These are phyloP conservation scores for Genyomyrus donnyi DNA, from an alignment of 2,113 vertebrate species.

Conservation along the genomic window DNA sequence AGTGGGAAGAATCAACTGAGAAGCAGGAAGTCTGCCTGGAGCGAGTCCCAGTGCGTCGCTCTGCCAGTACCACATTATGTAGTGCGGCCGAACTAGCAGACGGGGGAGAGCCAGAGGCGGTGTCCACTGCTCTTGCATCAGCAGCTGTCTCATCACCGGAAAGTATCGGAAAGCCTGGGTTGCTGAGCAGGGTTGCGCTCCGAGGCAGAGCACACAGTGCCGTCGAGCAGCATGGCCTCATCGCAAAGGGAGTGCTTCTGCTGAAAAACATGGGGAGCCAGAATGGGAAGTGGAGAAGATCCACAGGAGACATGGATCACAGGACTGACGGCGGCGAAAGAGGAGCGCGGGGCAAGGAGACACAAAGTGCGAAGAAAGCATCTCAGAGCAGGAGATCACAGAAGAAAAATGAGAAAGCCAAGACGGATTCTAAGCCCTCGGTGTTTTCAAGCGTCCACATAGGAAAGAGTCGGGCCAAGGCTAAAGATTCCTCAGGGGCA, in stretches of 20 bases:
- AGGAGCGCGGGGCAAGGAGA: slow-evolving; percentile 64
- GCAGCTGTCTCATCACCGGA: slow-evolving; percentile 41
- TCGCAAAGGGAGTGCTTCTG: slow-evolving; percentile 54
- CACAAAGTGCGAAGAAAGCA: slow-evolving; percentile 69
- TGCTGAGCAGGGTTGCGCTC: slow-evolving; percentile 36
- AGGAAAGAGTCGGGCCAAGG: slow-evolving; percentile 73
- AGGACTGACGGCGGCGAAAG: slow-evolving; percentile 34
- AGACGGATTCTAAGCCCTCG: slow-evolving; percentile 72
- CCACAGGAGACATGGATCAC: slow-evolving; percentile 56
- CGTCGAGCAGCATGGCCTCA: slow-evolving; percentile 63
- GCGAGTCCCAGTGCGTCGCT: slow-evolving; percentile 66
- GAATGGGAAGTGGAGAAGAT: slow-evolving; percentile 81
- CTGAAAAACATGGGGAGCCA: slow-evolving; percentile 85
- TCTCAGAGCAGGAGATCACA: slow-evolving; percentile 64
- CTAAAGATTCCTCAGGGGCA: slow-evolving; percentile 42
- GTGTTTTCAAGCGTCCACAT: slow-evolving; percentile 87
- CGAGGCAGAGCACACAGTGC: slow-evolving; percentile 31
- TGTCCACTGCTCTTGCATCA: slow-evolving; percentile 49
- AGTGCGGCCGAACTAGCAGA: slow-evolving; percentile 65
- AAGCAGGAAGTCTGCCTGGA: slow-evolving; percentile 56
- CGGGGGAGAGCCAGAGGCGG: slow-evolving; percentile 59
- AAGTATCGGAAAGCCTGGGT: slow-evolving; percentile 52
- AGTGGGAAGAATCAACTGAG: slow-evolving; percentile 56
- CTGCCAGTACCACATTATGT: slow-evolving; percentile 73
- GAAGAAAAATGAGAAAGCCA: slow-evolving; percentile 67